These are phyloP conservation scores for Nemurella pictetii DNA, from an alignment of 2,888 invertebrate species.

Conservation along the genomic window DNA sequence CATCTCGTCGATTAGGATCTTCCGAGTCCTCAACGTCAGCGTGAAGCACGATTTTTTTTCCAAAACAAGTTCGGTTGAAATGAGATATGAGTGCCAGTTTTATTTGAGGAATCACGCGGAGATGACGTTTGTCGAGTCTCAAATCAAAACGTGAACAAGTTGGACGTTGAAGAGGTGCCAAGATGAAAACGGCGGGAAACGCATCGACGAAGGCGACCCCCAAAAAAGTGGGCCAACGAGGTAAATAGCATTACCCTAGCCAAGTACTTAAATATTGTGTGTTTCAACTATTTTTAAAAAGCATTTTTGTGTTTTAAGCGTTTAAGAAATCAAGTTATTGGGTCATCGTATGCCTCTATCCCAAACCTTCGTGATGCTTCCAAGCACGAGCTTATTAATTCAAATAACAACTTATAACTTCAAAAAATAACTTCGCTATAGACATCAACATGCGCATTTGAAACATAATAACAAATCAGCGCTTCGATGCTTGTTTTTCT, in stretches of 20 bases:
- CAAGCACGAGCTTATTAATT: slow-evolving; percentile 27
- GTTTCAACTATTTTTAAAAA: neutral
- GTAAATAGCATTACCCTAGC: neutral
- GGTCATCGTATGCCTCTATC: neutral
- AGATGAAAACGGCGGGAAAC: neutral
- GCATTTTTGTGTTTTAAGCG: neutral
- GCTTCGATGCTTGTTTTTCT: neutral
- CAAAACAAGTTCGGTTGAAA: neutral
- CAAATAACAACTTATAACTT: neutral
- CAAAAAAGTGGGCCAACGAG: neutral
- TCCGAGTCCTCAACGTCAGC: neutral
- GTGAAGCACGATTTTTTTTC: neutral
- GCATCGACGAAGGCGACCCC: neutral
- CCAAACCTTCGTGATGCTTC: neutral
- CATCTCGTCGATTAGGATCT: neutral
- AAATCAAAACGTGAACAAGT: neutral
- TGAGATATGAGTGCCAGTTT: neutral
- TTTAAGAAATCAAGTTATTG: neutral
- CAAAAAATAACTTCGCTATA: too few relatives aligned
- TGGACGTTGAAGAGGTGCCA: neutral
- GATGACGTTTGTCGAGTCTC: neutral
- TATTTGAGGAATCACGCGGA: neutral
- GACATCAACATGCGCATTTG: neutral
- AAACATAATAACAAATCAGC: neutral
- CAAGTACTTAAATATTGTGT: neutral